Evolutionary conservation across 2,113 vertebrate species (phyloP).

Genomic region (Pachycephala philippinensis): DNA sequence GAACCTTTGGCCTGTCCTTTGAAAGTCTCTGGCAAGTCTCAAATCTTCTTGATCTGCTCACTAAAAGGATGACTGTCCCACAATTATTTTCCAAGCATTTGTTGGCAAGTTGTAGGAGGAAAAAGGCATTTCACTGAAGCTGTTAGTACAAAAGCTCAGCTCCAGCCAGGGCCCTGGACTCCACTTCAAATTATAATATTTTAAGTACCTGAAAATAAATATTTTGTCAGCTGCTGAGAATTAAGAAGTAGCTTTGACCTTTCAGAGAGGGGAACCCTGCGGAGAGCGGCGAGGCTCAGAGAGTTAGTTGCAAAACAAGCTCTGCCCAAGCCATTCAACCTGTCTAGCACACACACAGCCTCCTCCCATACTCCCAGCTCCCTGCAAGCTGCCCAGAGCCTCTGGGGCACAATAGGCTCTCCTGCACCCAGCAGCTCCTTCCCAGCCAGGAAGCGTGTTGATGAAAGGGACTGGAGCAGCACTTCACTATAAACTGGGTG

Average conservation of each 20-base stretch:
- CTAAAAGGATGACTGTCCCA: conserved; percentile 44
- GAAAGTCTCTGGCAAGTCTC: conserved; percentile 55
- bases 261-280: conserved; percentile 47
- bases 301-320: conserved; percentile 39
- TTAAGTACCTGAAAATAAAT: conserved; percentile 69
- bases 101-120: conserved; percentile 49
- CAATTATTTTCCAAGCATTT: conserved; percentile 56
- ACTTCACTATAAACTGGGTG: background rate
- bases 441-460: background rate
- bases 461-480: background rate
- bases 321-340: conserved; percentile 31
- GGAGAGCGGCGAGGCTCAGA: conserved; percentile 34
- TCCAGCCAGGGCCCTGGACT: conserved; percentile 46
- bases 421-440: background rate
- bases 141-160: conserved; percentile 55
- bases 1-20: conserved; percentile 61
- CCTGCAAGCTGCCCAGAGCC: background rate
- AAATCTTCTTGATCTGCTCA: conserved; percentile 63
- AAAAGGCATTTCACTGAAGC: conserved; percentile 54
- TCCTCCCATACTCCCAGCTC: background rate
- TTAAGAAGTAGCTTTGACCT: conserved; percentile 63
- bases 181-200: conserved; percentile 67
- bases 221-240: conserved; percentile 66
- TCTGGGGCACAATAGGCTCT: background rate
- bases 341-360: background rate